A percentile compares a stretch with the other conserved stretches of the same genome.
phyloP scores from a whole-genome alignment of 2,888 invertebrate species.

The Meteorus colon region DNA sequence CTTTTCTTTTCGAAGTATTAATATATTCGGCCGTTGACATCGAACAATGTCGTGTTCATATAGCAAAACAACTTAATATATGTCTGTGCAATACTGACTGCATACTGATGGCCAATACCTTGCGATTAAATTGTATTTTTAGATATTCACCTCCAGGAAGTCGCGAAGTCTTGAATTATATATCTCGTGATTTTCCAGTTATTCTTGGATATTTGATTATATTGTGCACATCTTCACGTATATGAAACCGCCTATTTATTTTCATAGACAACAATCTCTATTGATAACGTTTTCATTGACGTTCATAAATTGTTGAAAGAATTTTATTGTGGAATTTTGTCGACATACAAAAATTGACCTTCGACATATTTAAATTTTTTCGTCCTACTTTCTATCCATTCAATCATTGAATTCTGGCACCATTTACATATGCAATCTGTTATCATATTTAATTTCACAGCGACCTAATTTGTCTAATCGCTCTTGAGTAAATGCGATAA shows the following conservation, averaged over 20 bases:
- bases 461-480: background rate
- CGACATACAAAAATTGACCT: background rate
- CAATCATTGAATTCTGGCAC: background rate
- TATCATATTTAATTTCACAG: background rate
- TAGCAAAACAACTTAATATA: conserved; percentile 12
- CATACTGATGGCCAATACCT: conserved; percentile 17
- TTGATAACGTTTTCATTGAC: background rate
- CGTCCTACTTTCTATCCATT: background rate
- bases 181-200: background rate
- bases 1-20: background rate
- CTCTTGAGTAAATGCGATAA: background rate
- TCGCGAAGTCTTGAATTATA: conserved; percentile 6
- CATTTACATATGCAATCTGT: background rate
- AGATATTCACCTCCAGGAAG: conserved; percentile 11
- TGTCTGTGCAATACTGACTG: conserved; percentile 5
- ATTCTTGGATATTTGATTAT: background rate
- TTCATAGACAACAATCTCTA: background rate
- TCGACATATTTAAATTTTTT: conserved; percentile 1
- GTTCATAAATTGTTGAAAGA: background rate
- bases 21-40: conserved; percentile 21
- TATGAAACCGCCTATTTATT: background rate
- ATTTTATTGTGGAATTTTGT: background rate
- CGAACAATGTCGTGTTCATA: conserved; percentile 4
- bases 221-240: background rate
- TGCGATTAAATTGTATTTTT: conserved; percentile 30